Evolutionary conservation across 2,113 vertebrate species (phyloP).

Genomic region (Euleptes europaea): DNA sequence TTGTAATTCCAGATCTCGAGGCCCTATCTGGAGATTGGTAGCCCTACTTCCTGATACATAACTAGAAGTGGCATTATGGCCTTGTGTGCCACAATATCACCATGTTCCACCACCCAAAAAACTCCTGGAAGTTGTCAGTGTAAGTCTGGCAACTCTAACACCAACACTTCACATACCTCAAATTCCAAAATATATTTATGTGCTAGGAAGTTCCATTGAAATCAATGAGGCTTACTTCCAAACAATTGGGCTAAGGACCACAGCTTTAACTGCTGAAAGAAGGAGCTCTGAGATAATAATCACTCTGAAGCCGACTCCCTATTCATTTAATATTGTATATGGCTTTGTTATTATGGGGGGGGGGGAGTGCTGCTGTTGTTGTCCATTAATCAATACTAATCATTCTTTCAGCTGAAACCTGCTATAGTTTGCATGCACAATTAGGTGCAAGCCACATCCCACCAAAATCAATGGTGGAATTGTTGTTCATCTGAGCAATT

Average conservation of each 20-base stretch:
- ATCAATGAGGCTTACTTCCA: constrained; percentile 12
- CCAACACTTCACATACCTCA: not conserved
- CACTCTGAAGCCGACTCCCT: not conserved
- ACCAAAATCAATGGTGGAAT: constrained; percentile 10
- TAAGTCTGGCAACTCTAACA: no score
- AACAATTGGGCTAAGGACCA: not conserved
- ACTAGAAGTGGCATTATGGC: no score
- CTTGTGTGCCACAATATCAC: no score
- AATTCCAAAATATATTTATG: not conserved
- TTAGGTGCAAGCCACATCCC: not conserved
- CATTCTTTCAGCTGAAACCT: constrained; percentile 6
- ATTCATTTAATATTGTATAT: not conserved
- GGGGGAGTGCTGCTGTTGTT: not conserved
- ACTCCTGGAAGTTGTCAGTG: no score
- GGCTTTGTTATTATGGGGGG: not conserved
- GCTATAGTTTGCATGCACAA: constrained; percentile 10
- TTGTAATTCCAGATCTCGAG: no score
- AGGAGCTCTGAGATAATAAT: not conserved
- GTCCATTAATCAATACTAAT: constrained; percentile 20
- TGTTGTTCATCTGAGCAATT: constrained; percentile 11
- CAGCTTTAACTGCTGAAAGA: not conserved
- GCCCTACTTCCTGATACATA: no score
- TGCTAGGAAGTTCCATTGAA: not conserved
- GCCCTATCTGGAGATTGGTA: no score
- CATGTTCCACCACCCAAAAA: no score